phyloP scores from a whole-genome alignment of 2,113 vertebrate genomes.

The Sclerurus mexicanus region DNA sequence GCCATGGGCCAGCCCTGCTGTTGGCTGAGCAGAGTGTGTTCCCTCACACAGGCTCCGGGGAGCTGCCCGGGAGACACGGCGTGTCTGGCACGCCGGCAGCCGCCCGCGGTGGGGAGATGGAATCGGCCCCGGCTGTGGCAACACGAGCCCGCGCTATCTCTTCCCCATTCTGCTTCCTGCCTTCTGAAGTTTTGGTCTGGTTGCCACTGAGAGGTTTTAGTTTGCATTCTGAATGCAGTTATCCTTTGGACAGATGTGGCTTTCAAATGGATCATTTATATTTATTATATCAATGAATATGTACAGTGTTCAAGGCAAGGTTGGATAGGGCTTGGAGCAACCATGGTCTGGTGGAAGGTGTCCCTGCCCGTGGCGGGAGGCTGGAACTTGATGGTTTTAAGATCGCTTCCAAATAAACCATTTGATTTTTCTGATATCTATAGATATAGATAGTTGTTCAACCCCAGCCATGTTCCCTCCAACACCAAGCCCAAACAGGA shows the following conservation, averaged over 20 bases:
- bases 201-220: background rate
- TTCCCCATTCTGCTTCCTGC: constrained; percentile 15
- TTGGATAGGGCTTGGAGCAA: background rate
- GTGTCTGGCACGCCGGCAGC: background rate
- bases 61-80: background rate
- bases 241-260: background rate
- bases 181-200: background rate
- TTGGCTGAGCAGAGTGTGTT: background rate
- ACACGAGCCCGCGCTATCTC: background rate
- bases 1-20: background rate
- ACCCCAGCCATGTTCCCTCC: background rate
- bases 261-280: background rate
- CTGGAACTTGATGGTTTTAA: background rate
- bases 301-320: background rate
- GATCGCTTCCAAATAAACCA: background rate
- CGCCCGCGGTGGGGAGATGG: background rate
- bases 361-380: background rate
- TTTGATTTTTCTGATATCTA: background rate
- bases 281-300: background rate
- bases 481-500: background rate
- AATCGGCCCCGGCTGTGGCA: background rate
- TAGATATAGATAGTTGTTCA: background rate
- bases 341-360: background rate
- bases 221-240: background rate
- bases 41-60: background rate